Evolutionary conservation across 2,888 invertebrate genomes (phyloP), one percentile per base, ranked within the genome.

Genomic region (Thera obeliscata): DNA sequence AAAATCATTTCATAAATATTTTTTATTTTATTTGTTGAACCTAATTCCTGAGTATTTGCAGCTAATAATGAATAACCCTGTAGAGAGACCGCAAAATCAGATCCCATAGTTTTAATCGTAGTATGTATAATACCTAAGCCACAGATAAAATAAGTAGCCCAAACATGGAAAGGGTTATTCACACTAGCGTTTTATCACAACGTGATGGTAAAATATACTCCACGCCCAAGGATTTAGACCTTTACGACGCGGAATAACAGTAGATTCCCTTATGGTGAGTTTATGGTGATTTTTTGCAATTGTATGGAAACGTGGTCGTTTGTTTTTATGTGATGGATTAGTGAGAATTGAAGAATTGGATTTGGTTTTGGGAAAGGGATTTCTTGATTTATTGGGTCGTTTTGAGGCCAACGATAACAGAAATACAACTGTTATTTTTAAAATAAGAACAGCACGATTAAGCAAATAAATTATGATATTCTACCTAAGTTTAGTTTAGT

Each of bases 311-410:
- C 70, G 66, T 65, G 68, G 78, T 81, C 85, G 82, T 88, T 81
- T 81, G 80, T 82, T 89, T 89, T 90, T 87, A 89, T 88, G 84
- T 77, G 72, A 69, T 70, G 83, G 84, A 85, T 85, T 79, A 80
- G 77, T 61, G 46, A 56, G 58, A 69, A 75, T 61, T 66, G 52
- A 66, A 60, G 69, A 55, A 69, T 70, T 61, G 68, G 64, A 67
- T 72, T 70, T 69, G 54, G 72, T 73, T 70, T 71, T 59, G 58
- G 66, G 64, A 66, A 67, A 67, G 64, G 58, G 59, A 64, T 62
- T 69, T 49, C 33, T 56, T 63, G 63, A 69, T 69, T 66, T 69
- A 69, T 66, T 48, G 33, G 46, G 56, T 55, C 22, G 38, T 59
- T 62, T 58, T 36, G 36, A 33, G 56, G 33, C 2, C 7, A 55